Evolutionary conservation across 2,888 invertebrate species (phyloP), one percentile per base, ranked within the genome.

Genomic region (Peribatodes rhomboidaria): DNA sequence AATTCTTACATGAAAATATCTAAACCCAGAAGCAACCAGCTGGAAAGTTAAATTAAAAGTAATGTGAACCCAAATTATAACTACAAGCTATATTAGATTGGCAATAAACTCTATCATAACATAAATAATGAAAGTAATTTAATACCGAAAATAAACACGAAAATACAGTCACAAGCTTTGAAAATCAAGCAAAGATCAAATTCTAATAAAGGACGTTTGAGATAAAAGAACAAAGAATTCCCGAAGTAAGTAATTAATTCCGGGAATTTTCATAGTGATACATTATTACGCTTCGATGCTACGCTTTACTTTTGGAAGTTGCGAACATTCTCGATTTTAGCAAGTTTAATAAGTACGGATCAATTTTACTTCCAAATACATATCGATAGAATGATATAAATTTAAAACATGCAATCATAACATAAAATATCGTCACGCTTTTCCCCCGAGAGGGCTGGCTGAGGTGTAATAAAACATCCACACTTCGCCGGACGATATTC

Each of bases 81-180:
- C 41, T 16, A 37, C 10, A 41, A 33, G 20, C 58, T 33, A 8
- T 14, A 42, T n/a, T 8, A 39, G 31, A 58, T 58, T 39, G 31
- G n/a, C 18, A 50, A 50, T 50, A 39, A 58, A 50, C n/a, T 50
- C 31, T 50, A 41, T 14, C 11, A 41, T 58, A 13, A 27, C 49
- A 50, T n/a, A 41, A 50, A 27, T 58, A 39, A 58, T 58, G 27
- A 49, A 58, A 41, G 44, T n/a, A 44, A 55, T 44, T n/a, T 44
- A 13, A 44, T 44, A 44, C 18, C 9, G 33, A 11, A 33, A 41
- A 56, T 35, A 35, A 22, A 13, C 6, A 14, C 14, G 22, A 7
- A 9, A 50, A 35, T 14, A 54, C 41, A 54, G 39, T 42, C 54
- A 16, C n/a, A 54, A 42, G 27, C 27, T 42, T 42, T 16, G 41